phyloP scores from a whole-genome alignment of 1,140 invertebrate genomes.

The Aphaenogaster floridana region DNA sequence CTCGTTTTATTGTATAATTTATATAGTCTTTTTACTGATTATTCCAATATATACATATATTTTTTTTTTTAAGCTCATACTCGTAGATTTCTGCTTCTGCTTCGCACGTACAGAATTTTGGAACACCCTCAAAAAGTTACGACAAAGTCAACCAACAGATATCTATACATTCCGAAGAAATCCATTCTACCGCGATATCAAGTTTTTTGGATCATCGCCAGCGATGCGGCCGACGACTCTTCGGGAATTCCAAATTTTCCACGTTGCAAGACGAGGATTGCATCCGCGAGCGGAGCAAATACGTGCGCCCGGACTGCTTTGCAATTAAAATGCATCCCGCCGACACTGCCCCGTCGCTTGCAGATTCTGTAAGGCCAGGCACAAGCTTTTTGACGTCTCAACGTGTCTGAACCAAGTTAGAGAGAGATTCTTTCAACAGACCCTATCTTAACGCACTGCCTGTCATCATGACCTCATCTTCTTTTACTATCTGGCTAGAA shows the following conservation, averaged over 20 bases:
- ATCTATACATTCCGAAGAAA: slow-evolving; percentile 51
- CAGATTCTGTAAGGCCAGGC: slow-evolving; percentile 38
- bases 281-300: slow-evolving; percentile 27
- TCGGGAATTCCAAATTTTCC: slow-evolving; percentile 57
- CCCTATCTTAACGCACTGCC: neutral
- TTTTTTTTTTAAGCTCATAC: neutral
- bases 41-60: neutral
- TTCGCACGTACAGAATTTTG: slow-evolving; percentile 5
- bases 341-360: slow-evolving; percentile 17
- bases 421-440: slow-evolving; percentile 5
- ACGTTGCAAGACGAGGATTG: slow-evolving; percentile 29
- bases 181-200: slow-evolving; percentile 46
- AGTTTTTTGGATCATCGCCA: slow-evolving; percentile 66
- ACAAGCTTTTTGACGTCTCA: slow-evolving; percentile 52
- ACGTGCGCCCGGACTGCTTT: slow-evolving; percentile 49
- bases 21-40: neutral
- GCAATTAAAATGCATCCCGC: slow-evolving; percentile 60
- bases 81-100: neutral
- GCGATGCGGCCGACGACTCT: slow-evolving; percentile 26
- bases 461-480: neutral
- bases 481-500: neutral
- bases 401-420: neutral
- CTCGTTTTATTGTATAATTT: neutral
- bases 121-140: slow-evolving; percentile 45
- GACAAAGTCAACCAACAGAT: slow-evolving; percentile 51